These are phyloP conservation scores for Nomada fucata DNA, from an alignment of 2,888 invertebrate genomes.

Conservation along the genomic window DNA sequence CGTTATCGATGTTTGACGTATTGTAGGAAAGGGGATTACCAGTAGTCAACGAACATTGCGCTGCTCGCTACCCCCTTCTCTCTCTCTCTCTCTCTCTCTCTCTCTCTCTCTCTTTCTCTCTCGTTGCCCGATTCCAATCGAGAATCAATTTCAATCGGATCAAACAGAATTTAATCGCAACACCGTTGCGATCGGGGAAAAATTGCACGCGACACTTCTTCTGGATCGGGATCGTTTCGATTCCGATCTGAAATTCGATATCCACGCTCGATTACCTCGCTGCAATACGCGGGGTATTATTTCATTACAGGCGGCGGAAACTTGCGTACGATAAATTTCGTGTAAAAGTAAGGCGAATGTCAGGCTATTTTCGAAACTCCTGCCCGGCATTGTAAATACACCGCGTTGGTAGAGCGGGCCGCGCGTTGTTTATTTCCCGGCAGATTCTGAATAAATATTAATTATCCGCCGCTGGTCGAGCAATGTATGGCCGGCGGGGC, in stretches of 20 bases:
- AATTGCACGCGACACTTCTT: too few species aligned
- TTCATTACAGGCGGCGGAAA: too few species aligned
- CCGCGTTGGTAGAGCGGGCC: background rate
- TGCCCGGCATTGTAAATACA: slow-evolving; percentile 36
- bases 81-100: background rate
- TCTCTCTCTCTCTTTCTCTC: background rate
- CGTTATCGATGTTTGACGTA: slow-evolving; percentile 63
- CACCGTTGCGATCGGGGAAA: background rate
- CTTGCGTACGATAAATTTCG: background rate
- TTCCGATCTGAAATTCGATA: background rate
- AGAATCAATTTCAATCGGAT: background rate
- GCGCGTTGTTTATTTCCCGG: slow-evolving; percentile 48
- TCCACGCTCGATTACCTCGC: background rate
- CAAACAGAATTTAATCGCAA: background rate
- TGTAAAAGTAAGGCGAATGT: background rate
- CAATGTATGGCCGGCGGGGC: slow-evolving; percentile 13
- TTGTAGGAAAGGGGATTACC: slow-evolving; percentile 55
- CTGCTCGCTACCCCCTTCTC: background rate
- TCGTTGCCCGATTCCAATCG: background rate
- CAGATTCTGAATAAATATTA: slow-evolving; percentile 66
- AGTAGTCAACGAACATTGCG: slow-evolving; percentile 46
- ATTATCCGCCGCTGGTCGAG: slow-evolving; percentile 56
- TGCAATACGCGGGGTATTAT: background rate
- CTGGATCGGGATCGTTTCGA: background rate
- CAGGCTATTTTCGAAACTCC: background rate